Base-by-base conservation (phyloP, 2,113 vertebrate species). In the Progne subis region DNA sequence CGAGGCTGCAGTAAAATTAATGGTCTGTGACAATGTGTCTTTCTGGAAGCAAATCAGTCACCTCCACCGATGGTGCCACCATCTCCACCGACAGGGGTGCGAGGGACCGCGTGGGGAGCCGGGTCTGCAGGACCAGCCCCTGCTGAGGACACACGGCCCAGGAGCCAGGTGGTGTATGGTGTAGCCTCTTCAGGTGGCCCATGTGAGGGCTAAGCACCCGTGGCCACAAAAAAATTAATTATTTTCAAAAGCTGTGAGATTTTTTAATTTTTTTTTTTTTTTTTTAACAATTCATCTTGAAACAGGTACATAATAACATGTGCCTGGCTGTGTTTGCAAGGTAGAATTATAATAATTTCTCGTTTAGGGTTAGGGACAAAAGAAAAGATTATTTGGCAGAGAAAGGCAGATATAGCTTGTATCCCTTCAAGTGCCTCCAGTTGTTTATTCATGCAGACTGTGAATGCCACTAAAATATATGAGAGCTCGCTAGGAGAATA, bases 1-100 rank as follows among this genome's bases (percentile, higher is more conserved):
- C 81, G 74, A 86, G 32, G n/a, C 67, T 82, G 59, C 92, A 77
- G 85, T 96, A 75, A 95, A 96, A 94, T 92, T 89, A 90, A 96
- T 28, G 72, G 31, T 21, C 70, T 96, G 88, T 97, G 95, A 94
- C 94, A 88, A 44, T 18, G 55, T 55, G 29, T 83, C 77, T 93
- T 63, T 71, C 86, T 76, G 86, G 87, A 86, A 92, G 67, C 50
- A 71, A 90, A 90, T 90, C 83, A 64, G 68, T 86, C 82, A 56
- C 72, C 83, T 86, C 78, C 32, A 6, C 37, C 37, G 37, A 37
- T 37, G 37, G 77, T n/a, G 32, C 18, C 7, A 6, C 11, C 61
- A 64, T 70, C 55, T 12, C 18, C 67, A 34, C 15, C 1, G 4
- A n/a, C n/a, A n/a, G n/a, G n/a, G n/a, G n/a, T n/a, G n/a, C n/a